Conservation (phyloP, 2,888 invertebrate genomes). For the Cabera pusaria region DNA sequence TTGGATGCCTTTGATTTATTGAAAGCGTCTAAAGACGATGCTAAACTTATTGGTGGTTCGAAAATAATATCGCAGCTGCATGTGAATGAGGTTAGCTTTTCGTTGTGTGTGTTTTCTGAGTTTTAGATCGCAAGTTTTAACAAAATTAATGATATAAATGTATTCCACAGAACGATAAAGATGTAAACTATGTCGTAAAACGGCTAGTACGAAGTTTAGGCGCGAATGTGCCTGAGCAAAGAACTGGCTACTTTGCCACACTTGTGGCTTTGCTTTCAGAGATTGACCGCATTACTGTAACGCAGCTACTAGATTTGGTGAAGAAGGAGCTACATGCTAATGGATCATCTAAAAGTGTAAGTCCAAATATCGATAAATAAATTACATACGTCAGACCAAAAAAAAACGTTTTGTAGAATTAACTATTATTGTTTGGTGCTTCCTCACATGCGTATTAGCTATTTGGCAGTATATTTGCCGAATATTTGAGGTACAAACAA, state of each 20-base stretch:
- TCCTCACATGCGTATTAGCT: no score
- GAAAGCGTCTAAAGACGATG: slow-evolving; percentile 60
- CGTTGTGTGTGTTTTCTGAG: slow-evolving; percentile 18
- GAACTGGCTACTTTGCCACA: slow-evolving; percentile 87
- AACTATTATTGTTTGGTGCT: no score
- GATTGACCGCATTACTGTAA: slow-evolving; percentile 71
- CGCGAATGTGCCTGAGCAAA: slow-evolving; percentile 84
- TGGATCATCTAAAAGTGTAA: slow-evolving; percentile 86
- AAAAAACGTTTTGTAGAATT: no score
- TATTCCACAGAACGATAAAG: slow-evolving; percentile 81
- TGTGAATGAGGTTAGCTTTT: slow-evolving; percentile 64
- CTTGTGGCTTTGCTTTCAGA: slow-evolving; percentile 85
- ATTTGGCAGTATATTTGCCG: no score
- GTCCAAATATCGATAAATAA: no score
- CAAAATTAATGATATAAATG: slow-evolving; percentile 17
- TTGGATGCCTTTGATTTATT: slow-evolving; percentile 72
- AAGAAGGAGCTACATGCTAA: slow-evolving; percentile 86
- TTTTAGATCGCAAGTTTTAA: neutral
- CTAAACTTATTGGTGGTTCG: slow-evolving; percentile 63
- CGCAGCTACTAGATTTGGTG: slow-evolving; percentile 82
- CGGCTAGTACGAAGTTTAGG: slow-evolving; percentile 89
- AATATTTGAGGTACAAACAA: no score
- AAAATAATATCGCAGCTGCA: slow-evolving; percentile 68
- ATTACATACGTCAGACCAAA: no score
- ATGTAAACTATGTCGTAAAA: slow-evolving; percentile 86